These are phyloP conservation scores for Manis javanica DNA, from an alignment of 2,797 vertebrate species.

Conservation along the genomic window DNA sequence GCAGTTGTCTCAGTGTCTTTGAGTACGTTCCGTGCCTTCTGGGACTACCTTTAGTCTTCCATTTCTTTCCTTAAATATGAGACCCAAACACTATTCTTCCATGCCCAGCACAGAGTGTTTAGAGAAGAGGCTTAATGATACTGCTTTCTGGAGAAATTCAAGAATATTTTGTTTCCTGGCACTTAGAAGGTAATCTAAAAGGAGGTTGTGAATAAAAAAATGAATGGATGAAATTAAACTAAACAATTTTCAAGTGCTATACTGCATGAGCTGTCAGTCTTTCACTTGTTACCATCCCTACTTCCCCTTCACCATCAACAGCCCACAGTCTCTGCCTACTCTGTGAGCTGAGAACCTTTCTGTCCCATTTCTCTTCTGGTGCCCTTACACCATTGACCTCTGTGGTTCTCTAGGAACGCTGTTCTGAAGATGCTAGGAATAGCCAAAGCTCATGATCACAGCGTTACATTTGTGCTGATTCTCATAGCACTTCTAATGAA, in stretches of 20 bases:
- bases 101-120: not conserved
- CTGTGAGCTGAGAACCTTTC: not conserved
- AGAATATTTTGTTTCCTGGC: slow-evolving; percentile 10
- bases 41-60: not conserved
- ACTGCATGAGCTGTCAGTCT: not conserved
- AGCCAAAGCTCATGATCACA: not conserved
- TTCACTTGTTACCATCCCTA: not conserved
- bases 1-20: not conserved
- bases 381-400: not conserved
- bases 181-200: not conserved
- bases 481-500: not conserved
- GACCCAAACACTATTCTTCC: not conserved
- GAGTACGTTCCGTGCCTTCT: not conserved
- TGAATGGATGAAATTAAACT: not conserved
- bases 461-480: not conserved
- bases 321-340: not conserved
- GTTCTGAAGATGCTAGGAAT: not conserved
- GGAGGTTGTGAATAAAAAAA: not conserved
- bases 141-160: not conserved
- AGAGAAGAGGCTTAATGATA: not conserved
- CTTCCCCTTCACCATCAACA: not conserved
- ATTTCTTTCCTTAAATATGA: not conserved
- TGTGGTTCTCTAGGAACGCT: not conserved
- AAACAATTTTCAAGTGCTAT: not conserved
- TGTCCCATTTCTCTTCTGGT: not conserved